These are phyloP conservation scores for Melitaea athalia DNA, from an alignment of 2,888 invertebrate species.

Conservation along the genomic window DNA sequence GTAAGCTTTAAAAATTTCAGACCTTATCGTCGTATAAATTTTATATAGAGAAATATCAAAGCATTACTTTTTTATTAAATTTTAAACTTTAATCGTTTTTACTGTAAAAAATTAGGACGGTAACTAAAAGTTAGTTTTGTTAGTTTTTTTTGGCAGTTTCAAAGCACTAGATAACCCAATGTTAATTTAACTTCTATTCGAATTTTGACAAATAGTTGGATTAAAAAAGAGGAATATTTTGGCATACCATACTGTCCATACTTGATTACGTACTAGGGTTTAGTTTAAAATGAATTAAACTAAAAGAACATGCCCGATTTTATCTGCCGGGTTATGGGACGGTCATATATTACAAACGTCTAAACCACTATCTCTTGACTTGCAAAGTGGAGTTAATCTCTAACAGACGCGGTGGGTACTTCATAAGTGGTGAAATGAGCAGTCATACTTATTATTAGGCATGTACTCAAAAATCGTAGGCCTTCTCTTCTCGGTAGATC, in stretches of 20 bases:
- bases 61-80: too few relatives aligned
- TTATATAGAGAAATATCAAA: too few relatives aligned
- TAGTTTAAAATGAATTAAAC: background rate
- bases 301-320: background rate
- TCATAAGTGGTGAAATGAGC: slow-evolving; percentile 4
- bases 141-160: too few relatives aligned
- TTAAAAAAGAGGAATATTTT: background rate
- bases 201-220: too few relatives aligned
- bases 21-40: too few relatives aligned
- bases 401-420: background rate
- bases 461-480: background rate
- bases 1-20: too few relatives aligned
- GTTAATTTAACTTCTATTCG: too few relatives aligned
- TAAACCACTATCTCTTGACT: slow-evolving; percentile 10
- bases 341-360: background rate
- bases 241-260: background rate
- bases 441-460: background rate
- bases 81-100: too few relatives aligned
- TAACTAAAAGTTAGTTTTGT: too few relatives aligned
- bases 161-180: too few relatives aligned
- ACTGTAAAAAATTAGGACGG: too few relatives aligned
- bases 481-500: too few relatives aligned
- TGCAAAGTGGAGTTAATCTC: slow-evolving; percentile 7
- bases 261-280: background rate
- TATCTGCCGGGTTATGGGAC: slow-evolving; percentile 1